Percentiles rank a stretch among this genome's conserved stretches.
Conservation (phyloP, 1,140 invertebrate genomes). For the Papilio helenus region DNA sequence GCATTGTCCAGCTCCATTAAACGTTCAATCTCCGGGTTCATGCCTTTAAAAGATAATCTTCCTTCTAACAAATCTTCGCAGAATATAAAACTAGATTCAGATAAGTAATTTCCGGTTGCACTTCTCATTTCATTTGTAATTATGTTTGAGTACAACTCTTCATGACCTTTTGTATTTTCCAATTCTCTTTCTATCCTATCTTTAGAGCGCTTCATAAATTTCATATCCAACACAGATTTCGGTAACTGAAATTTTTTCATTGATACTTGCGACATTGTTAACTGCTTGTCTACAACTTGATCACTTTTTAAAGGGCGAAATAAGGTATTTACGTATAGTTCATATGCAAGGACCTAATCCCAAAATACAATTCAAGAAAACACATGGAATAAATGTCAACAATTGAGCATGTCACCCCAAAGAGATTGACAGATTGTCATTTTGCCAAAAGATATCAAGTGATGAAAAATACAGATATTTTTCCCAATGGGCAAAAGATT, state of each 20-base stretch:
- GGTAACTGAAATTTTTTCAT: conserved; percentile 83
- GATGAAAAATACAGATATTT: not conserved
- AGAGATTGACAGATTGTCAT: not conserved
- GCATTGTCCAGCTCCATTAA: conserved; percentile 85
- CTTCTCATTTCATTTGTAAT: conserved; percentile 85
- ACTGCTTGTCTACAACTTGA: not conserved
- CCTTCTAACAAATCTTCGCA: conserved; percentile 91
- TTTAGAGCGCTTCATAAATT: conserved; percentile 96
- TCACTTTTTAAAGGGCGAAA: not conserved
- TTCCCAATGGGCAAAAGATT: too few species aligned
- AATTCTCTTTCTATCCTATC: conserved; percentile 90
- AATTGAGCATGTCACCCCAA: not conserved
- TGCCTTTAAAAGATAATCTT: conserved; percentile 92
- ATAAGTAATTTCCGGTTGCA: conserved; percentile 86
- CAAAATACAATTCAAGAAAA: not conserved
- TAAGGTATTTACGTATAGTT: not conserved
- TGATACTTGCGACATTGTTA: conserved; percentile 41
- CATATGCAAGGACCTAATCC: not conserved
- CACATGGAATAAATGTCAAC: not conserved
- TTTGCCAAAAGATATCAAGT: not conserved
- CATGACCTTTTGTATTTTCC: conserved; percentile 88
- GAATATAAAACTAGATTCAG: conserved; percentile 89
- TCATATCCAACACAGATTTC: conserved; percentile 89
- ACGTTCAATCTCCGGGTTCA: conserved; percentile 94
- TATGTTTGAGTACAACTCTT: conserved; percentile 86